These are phyloP conservation scores for Campylomormyrus numenius DNA, from an alignment of 2,113 vertebrate species.

Conservation along the genomic window DNA sequence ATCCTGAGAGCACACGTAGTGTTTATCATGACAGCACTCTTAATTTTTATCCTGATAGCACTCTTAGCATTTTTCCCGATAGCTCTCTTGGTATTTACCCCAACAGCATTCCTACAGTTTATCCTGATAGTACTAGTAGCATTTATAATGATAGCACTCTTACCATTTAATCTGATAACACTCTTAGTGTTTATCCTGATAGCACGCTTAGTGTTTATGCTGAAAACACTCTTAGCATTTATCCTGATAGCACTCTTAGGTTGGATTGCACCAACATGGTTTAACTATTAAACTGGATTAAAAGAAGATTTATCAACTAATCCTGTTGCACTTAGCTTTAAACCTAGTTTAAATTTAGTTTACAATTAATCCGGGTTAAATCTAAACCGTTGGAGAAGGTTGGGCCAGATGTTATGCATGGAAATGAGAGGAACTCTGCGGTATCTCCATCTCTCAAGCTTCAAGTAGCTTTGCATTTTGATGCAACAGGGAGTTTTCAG, in stretches of 20 bases:
- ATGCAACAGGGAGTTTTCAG: too few relatives aligned
- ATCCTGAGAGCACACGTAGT: background rate
- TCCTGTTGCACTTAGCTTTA: too few relatives aligned
- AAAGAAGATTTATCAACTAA: too few relatives aligned
- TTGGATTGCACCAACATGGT: too few relatives aligned
- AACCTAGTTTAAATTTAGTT: too few relatives aligned
- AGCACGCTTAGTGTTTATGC: background rate
- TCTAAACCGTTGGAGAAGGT: too few relatives aligned
- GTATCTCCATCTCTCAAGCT: too few relatives aligned
- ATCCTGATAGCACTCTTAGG: background rate
- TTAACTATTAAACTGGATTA: too few relatives aligned
- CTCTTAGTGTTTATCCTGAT: background rate
- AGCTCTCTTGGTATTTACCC: background rate
- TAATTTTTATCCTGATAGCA: background rate
- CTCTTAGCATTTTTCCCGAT: background rate
- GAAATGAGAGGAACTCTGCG: too few relatives aligned
- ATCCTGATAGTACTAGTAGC: background rate
- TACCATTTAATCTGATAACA: background rate
- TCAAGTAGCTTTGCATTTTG: too few relatives aligned
- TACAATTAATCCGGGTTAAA: too few relatives aligned
- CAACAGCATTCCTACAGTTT: background rate
- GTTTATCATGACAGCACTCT: background rate
- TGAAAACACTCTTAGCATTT: background rate
- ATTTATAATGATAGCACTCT: background rate
- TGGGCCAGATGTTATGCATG: too few relatives aligned